A percentile compares a stretch with the other conserved stretches of the same genome.
Conservation (phyloP, 1,140 invertebrate species). For the Pogonognathellus flavescens region DNA sequence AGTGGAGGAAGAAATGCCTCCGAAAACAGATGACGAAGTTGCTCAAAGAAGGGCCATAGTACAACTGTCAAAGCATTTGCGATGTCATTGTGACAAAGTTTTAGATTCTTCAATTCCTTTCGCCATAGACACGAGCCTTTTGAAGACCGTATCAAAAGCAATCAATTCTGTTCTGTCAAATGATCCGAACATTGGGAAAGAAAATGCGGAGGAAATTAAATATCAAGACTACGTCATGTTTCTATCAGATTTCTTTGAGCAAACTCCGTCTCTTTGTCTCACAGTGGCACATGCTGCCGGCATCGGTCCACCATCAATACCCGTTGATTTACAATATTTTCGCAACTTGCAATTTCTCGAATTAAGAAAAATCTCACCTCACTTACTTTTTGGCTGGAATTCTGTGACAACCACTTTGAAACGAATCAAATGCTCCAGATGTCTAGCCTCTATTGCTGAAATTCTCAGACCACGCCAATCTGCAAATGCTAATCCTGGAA, state of each 20-base stretch:
- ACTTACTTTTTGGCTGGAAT: constrained; percentile 49
- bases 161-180: constrained; percentile 55
- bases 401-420: constrained; percentile 55
- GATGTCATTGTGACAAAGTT: constrained; percentile 65
- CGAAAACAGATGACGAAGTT: neutral
- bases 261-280: constrained; percentile 65
- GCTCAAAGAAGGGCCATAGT: neutral
- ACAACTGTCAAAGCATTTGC: constrained; percentile 56
- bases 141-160: constrained; percentile 52
- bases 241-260: constrained; percentile 62
- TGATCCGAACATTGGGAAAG: constrained; percentile 24
- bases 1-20: constrained; percentile 1
- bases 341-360: constrained; percentile 61
- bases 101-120: constrained; percentile 62
- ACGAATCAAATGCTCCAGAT: constrained; percentile 64
- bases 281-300: neutral
- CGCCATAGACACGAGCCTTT: constrained; percentile 60
- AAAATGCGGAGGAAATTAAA: constrained; percentile 19
- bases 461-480: neutral
- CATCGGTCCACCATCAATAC: constrained; percentile 3
- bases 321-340: constrained; percentile 61
- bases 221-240: constrained; percentile 61
- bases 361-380: constrained; percentile 60
- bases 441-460: constrained; percentile 4
- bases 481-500: neutral